Evolutionary conservation across 1,140 invertebrate species (phyloP).

Genomic region (Neodiprion pinetum): DNA sequence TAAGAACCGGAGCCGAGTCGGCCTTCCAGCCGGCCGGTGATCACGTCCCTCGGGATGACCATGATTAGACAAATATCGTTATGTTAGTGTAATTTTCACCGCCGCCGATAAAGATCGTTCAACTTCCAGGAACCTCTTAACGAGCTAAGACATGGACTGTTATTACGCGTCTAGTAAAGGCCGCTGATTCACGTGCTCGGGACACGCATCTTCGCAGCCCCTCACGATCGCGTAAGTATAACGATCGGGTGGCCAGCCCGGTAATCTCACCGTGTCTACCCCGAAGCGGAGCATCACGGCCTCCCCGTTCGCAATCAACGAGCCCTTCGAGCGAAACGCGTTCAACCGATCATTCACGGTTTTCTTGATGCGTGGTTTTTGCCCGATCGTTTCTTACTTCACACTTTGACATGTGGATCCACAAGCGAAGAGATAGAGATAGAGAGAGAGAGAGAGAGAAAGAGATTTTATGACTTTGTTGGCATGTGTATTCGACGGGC

Average conservation of each 20-base stretch:
- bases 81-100: constrained; percentile 35
- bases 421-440: constrained; percentile 9
- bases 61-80: constrained; percentile 43
- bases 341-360: constrained; percentile 21
- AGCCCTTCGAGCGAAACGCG: neutral
- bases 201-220: too few relatives aligned
- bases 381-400: constrained; percentile 1
- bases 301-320: too few relatives aligned
- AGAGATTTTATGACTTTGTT: too few relatives aligned
- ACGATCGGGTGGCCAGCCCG: neutral
- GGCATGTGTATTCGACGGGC: neutral
- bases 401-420: constrained; percentile 13
- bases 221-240: too few relatives aligned
- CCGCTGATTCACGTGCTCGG: too few relatives aligned
- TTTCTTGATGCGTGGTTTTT: constrained; percentile 26
- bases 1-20: too few relatives aligned
- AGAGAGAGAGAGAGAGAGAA: neutral
- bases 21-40: too few relatives aligned
- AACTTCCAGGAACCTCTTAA: constrained; percentile 3
- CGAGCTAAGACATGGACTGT: neutral
- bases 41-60: constrained; percentile 25
- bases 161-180: neutral
- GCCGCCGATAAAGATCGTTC: constrained; percentile 30
- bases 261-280: neutral
- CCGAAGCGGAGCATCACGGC: too few relatives aligned